These are phyloP conservation scores for Proteles cristata DNA, from an alignment of 2,113 vertebrate genomes.

Conservation along the genomic window DNA sequence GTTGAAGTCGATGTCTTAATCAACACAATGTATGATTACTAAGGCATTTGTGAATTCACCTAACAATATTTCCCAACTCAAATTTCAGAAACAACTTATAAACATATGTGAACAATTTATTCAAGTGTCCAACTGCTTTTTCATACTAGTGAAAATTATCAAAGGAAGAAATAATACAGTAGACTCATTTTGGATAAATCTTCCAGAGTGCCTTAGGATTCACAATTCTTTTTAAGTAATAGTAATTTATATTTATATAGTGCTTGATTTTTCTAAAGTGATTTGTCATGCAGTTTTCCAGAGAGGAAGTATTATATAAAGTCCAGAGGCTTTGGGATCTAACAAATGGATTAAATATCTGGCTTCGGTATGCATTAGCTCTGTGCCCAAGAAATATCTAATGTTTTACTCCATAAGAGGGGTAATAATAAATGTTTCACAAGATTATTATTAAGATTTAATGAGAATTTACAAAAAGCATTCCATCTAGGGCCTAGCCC, in stretches of 20 bases:
- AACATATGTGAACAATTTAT: not conserved
- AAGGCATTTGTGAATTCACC: not conserved
- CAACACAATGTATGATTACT: not conserved
- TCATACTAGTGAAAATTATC: not conserved
- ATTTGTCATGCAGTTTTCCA: not conserved
- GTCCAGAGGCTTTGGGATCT: not conserved
- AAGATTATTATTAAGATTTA: not conserved
- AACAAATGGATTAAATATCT: conserved; percentile 5
- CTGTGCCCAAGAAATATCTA: not conserved
- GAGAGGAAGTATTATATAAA: not conserved
- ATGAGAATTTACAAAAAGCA: not conserved
- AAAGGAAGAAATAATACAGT: not conserved
- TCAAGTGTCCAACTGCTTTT: not conserved
- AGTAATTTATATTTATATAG: not conserved
- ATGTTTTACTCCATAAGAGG: not conserved
- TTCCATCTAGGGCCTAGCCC: not conserved
- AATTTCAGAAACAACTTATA: not conserved
- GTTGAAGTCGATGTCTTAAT: not conserved
- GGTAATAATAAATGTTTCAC: not conserved
- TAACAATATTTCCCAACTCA: not conserved
- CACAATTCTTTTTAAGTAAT: not conserved
- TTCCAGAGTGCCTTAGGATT: not conserved
- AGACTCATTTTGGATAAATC: not conserved
- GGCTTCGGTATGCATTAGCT: not conserved
- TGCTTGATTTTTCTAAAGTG: not conserved